Evolutionary conservation across 92 coral and sea anemone genomes (phyloP).

Genomic region (Phymanthus crucifer): DNA sequence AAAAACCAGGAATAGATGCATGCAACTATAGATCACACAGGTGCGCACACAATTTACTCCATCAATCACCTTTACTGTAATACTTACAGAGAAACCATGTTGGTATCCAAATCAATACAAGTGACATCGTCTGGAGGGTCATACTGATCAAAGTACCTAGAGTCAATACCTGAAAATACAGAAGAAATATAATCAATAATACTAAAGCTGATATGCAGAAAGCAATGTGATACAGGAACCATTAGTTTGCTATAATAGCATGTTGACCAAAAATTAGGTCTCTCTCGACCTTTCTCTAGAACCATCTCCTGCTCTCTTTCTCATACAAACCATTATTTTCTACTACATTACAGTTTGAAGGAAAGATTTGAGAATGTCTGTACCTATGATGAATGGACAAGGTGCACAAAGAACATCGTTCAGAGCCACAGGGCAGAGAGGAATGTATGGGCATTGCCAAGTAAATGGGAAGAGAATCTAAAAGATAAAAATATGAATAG

Average conservation of each 20-base stretch:
- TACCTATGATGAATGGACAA: constrained; percentile 96
- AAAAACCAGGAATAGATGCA: background rate
- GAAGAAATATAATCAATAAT: background rate
- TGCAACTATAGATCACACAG: background rate
- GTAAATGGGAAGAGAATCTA: constrained; percentile 92
- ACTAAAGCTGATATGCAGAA: background rate
- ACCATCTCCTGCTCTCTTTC: too few species aligned
- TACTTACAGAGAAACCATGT: constrained; percentile 89
- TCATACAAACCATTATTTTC: too few species aligned
- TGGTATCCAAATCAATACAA: constrained; percentile 88
- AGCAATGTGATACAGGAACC: too few species aligned
- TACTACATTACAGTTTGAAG: too few species aligned
- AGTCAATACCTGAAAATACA: constrained; percentile 78
- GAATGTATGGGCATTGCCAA: constrained; percentile 98
- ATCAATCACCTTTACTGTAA: too few species aligned
- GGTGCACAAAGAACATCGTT: constrained; percentile 93
- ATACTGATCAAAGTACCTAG: constrained; percentile 92
- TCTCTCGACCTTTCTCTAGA: background rate
- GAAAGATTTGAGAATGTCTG: too few species aligned
- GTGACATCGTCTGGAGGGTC: constrained; percentile 99
- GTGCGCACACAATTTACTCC: too few species aligned
- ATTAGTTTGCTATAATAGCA: too few species aligned
- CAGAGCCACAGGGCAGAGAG: constrained; percentile 92
- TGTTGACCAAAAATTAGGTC: too few species aligned
- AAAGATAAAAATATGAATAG: constrained; percentile 16